A percentile compares a stretch with the other conserved stretches of the same genome.
Conservation (phyloP, 2,888 invertebrate genomes). For the Listrodromus nycthemerus region DNA sequence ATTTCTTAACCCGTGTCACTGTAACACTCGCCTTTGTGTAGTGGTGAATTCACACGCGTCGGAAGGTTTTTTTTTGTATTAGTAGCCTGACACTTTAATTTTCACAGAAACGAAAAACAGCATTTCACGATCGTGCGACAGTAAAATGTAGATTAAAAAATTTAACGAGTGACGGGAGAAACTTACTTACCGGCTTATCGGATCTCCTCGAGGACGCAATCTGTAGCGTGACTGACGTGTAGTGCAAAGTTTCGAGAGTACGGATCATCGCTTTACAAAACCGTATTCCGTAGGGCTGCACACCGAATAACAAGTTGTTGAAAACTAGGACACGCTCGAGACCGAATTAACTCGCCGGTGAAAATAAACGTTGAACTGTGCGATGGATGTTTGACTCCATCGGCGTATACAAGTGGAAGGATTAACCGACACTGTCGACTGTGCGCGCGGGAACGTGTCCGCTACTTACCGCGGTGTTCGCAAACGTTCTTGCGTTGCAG, state of each 20-base stretch:
- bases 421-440: neutral
- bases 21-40: too few relatives aligned
- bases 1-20: too few relatives aligned
- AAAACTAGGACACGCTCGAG: slow-evolving; percentile 55
- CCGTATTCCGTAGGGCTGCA: neutral
- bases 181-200: slow-evolving; percentile 14
- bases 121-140: too few relatives aligned
- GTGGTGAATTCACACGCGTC: too few relatives aligned
- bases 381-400: slow-evolving; percentile 12
- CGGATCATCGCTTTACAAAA: slow-evolving; percentile 13
- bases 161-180: neutral
- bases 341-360: slow-evolving; percentile 51
- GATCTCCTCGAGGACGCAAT: neutral
- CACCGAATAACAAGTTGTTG: slow-evolving; percentile 4
- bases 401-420: neutral
- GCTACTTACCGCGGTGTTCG: neutral
- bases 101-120: neutral
- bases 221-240: neutral
- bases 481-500: neutral
- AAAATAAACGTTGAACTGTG: slow-evolving; percentile 26
- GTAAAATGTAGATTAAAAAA: neutral
- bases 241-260: slow-evolving; percentile 11
- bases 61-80: too few relatives aligned
- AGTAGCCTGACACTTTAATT: too few relatives aligned
- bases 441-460: neutral